Evolutionary conservation across 2,113 vertebrate genomes (phyloP).

Genomic region (Hoplias malabaricus): DNA sequence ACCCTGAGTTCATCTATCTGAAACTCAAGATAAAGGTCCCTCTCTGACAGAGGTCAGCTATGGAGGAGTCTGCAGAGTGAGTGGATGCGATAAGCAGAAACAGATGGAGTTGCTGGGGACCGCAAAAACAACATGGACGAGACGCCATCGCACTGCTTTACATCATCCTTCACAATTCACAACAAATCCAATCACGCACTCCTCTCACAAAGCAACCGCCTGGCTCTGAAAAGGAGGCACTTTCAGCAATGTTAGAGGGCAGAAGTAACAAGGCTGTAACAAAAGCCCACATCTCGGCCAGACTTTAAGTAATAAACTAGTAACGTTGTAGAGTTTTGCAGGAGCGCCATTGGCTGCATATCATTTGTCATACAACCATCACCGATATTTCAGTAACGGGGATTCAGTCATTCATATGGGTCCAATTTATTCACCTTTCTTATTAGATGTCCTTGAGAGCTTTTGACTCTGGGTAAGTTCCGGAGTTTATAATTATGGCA

Average conservation of each 20-base stretch:
- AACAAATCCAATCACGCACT: constrained; percentile 1
- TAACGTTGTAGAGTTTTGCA: too few species aligned
- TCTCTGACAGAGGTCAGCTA: constrained; percentile 17
- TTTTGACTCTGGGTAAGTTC: too few species aligned
- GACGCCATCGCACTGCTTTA: background rate
- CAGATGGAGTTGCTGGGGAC: constrained; percentile 31
- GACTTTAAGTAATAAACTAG: too few species aligned
- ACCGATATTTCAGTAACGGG: too few species aligned
- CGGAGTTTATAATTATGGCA: too few species aligned
- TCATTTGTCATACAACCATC: too few species aligned
- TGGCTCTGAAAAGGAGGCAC: background rate
- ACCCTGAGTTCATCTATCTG: background rate
- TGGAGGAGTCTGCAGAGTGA: constrained; percentile 8
- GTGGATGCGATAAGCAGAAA: constrained; percentile 34
- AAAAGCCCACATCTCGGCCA: constrained; percentile 2
- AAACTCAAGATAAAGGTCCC: constrained; percentile 10
- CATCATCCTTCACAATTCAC: background rate
- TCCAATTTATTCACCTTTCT: too few species aligned
- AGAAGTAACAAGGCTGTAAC: background rate
- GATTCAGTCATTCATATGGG: too few species aligned
- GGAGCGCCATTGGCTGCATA: too few species aligned
- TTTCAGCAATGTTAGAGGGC: background rate
- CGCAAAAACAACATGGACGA: background rate
- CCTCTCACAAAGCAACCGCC: background rate
- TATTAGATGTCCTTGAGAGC: too few species aligned